phyloP scores from a whole-genome alignment of 2,888 invertebrate genomes.

The Pristionchus mayeri region DNA sequence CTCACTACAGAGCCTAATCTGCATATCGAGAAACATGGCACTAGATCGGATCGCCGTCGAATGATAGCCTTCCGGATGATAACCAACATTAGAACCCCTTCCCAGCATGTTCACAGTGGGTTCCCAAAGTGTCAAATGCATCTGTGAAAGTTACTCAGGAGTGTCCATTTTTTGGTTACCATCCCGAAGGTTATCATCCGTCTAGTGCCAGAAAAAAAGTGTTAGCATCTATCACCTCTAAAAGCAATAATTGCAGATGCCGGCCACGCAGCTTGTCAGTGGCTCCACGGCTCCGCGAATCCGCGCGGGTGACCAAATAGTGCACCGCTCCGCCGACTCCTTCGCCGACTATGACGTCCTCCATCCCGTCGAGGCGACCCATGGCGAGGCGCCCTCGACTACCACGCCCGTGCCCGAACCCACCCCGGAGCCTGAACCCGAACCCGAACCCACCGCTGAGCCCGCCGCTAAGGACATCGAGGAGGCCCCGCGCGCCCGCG shows the following conservation, averaged over 20 bases:
- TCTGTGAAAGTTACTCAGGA: background rate
- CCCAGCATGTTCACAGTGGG: too few species aligned
- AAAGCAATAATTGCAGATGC: background rate
- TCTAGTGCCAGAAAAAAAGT: too few species aligned
- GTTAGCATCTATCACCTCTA: too few species aligned
- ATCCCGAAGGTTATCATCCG: too few species aligned
- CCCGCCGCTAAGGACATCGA: background rate
- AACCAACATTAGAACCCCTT: too few species aligned
- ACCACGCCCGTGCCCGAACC: constrained; percentile 34
- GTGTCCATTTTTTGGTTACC: too few species aligned
- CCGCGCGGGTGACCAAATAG: constrained; percentile 3
- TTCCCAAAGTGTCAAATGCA: background rate
- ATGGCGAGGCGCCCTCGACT: background rate
- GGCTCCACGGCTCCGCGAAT: background rate
- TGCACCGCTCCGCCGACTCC: constrained; percentile 22
- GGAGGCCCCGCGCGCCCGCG: constrained; percentile 36
- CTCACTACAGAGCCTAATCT: too few species aligned
- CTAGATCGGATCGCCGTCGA: too few species aligned
- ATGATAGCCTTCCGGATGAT: too few species aligned
- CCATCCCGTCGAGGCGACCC: background rate
- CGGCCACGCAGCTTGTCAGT: background rate
- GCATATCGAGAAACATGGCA: too few species aligned
- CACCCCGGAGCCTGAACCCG: constrained; percentile 19
- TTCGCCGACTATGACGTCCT: constrained; percentile 45
- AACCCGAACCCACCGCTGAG: background rate